Evolutionary conservation across 2,888 invertebrate genomes (phyloP).

Genomic region (Melipona bicolor): DNA sequence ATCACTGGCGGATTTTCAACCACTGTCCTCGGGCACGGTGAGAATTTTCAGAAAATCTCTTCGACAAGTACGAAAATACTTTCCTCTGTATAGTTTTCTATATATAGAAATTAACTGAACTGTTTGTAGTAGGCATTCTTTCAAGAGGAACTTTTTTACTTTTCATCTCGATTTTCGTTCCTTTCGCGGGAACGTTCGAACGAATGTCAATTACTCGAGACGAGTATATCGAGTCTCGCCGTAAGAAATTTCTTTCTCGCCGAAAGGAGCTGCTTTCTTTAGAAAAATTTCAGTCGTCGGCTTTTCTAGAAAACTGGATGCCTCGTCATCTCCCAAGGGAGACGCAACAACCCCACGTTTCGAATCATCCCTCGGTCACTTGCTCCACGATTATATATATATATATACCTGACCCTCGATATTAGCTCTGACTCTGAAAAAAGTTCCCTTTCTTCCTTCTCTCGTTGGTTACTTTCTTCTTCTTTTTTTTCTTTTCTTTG

Average conservation of each 20-base stretch:
- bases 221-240: background rate
- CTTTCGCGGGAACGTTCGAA: background rate
- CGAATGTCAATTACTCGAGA: background rate
- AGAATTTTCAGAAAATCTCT: background rate
- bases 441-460: background rate
- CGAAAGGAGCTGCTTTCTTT: background rate
- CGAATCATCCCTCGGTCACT: slow-evolving; percentile 17
- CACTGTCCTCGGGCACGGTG: background rate
- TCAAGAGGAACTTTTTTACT: too few species aligned
- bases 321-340: background rate
- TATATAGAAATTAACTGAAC: background rate
- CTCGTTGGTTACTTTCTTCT: background rate
- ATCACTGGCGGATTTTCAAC: background rate
- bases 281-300: slow-evolving; percentile 19
- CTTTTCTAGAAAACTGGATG: background rate
- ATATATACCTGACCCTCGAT: background rate
- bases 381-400: background rate
- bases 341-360: slow-evolving; percentile 4
- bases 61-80: too few species aligned
- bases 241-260: background rate
- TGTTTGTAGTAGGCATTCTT: too few species aligned
- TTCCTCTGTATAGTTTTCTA: too few species aligned
- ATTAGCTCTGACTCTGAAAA: slow-evolving; percentile 3
- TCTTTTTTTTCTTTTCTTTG: background rate
- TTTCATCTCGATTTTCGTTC: background rate